Base-by-base conservation (phyloP, 2,888 invertebrate genomes). In the Agrotis clavis region DNA sequence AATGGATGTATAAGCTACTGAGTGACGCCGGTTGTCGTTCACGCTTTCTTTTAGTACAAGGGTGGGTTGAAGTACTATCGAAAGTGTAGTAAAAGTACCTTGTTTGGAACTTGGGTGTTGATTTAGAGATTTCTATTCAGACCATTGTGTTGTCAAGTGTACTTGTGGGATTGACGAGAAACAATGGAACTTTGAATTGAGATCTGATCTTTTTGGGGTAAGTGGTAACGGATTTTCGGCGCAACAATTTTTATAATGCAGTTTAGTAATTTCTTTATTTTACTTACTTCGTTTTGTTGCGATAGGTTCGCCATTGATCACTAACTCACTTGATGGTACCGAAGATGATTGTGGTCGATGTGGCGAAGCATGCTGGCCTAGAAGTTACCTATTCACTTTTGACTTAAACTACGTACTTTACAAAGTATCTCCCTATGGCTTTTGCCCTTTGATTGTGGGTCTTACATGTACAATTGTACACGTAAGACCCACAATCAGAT, bases 1-100 rank as follows among this genome's bases (percentile, higher is more conserved):
- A 84, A 85, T 79, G 63, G 68, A 71, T 70, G 83, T 83, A 78
- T 78, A 74, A 41, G 86, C 85, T 86, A 86, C 85, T 82, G 84
- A 83, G 80, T 82, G 79, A 82, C 83, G 82, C 81, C 81, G 77
- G 86, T 88, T 86, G 87, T 79, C 71, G 79, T 79, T 86, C 84
- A 86, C 77, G 81, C 81, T 79, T 79, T 83, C 79, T 82, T 85
- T 85, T 82, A 84, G 67, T 79, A 61, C 59, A 65, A 68, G 72
- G 74, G 78, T 74, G 60, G 74, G 62, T 73, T 77, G 73, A 80
- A 84, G 84, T 74, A 11, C 71, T 74, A 73, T 79, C 67, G 81
- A 74, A 75, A 85, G 74, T 78, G 76, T 80, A 72, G 75, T 72
- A 60, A 77, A 73, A 80, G 72, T 70, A 57, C 64, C 66, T 77